Evolutionary conservation across 1,140 invertebrate genomes (phyloP).

Genomic region (Halotydeus destructor): DNA sequence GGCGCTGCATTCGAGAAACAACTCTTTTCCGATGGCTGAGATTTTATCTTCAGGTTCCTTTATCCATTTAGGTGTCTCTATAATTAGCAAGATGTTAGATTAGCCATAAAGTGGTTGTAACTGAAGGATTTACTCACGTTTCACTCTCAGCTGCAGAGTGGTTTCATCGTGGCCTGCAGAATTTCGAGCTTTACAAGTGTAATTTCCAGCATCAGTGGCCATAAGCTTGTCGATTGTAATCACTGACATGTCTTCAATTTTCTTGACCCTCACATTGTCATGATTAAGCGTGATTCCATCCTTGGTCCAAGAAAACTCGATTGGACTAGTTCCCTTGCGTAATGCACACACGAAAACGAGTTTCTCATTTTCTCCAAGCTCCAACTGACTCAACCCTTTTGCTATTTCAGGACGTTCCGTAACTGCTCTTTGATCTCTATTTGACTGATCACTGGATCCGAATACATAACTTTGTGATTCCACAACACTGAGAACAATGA

Average conservation of each 20-base stretch:
- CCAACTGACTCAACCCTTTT: too few relatives aligned
- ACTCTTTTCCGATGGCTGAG: slow-evolving; percentile 3
- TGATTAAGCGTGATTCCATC: too few relatives aligned
- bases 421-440: too few relatives aligned
- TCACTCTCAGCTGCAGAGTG: slow-evolving; percentile 15
- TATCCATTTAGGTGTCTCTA: slow-evolving; percentile 15
- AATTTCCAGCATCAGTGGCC: slow-evolving; percentile 17
- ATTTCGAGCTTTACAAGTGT: slow-evolving; percentile 20
- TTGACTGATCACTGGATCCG: too few relatives aligned
- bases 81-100: neutral
- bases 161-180: slow-evolving; percentile 15
- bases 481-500: too few relatives aligned
- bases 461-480: too few relatives aligned
- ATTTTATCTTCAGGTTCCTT: slow-evolving; percentile 15
- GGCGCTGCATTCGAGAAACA: slow-evolving; percentile 11
- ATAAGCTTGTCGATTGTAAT: neutral
- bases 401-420: too few relatives aligned
- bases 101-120: neutral
- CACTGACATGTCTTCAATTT: neutral
- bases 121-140: slow-evolving; percentile 15
- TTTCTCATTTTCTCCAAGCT: too few relatives aligned
- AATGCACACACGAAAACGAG: too few relatives aligned
- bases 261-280: too few relatives aligned
- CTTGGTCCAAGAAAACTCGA: too few relatives aligned
- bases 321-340: too few relatives aligned